A percentile compares a stretch with the other conserved stretches of the same genome.
Evolutionary conservation across 2,888 invertebrate species (phyloP).

Genomic region (Atethmia centrago): DNA sequence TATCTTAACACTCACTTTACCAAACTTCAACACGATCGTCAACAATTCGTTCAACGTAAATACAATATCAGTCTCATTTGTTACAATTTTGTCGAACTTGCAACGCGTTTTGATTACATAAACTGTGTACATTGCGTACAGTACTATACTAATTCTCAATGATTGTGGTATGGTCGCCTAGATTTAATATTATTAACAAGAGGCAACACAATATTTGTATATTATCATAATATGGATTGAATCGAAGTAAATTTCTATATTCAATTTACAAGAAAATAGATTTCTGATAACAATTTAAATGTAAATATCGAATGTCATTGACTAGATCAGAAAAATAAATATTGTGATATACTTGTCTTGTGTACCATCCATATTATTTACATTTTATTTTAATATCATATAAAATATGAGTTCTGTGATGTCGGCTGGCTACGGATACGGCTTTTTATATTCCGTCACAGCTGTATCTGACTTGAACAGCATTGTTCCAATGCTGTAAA

Average conservation of each 20-base stretch:
- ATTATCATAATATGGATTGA: slow-evolving; percentile 46
- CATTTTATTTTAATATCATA: slow-evolving; percentile 49
- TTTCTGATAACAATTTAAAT: slow-evolving; percentile 57
- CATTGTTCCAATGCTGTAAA: slow-evolving; percentile 27
- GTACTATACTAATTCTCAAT: slow-evolving; percentile 40
- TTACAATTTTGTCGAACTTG: slow-evolving; percentile 74
- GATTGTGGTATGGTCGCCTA: slow-evolving; percentile 64
- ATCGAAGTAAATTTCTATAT: slow-evolving; percentile 57
- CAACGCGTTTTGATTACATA: slow-evolving; percentile 62
- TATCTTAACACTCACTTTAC: slow-evolving; percentile 63
- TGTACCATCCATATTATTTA: slow-evolving; percentile 68
- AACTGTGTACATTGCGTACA: slow-evolving; percentile 43
- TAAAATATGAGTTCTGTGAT: slow-evolving; percentile 58
- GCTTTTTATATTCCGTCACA: slow-evolving; percentile 28
- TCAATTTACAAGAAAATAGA: slow-evolving; percentile 54
- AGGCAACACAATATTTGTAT: slow-evolving; percentile 66
- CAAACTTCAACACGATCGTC: slow-evolving; percentile 69
- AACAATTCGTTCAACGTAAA: slow-evolving; percentile 76
- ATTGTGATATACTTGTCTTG: slow-evolving; percentile 63
- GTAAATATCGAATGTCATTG: slow-evolving; percentile 71
- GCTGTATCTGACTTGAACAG: slow-evolving; percentile 26
- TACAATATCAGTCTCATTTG: slow-evolving; percentile 86
- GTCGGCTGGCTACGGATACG: slow-evolving; percentile 23
- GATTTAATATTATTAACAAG: slow-evolving; percentile 71
- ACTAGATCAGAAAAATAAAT: slow-evolving; percentile 77